Base-by-base conservation (phyloP, 2,113 vertebrate species). In the Naja naja region DNA sequence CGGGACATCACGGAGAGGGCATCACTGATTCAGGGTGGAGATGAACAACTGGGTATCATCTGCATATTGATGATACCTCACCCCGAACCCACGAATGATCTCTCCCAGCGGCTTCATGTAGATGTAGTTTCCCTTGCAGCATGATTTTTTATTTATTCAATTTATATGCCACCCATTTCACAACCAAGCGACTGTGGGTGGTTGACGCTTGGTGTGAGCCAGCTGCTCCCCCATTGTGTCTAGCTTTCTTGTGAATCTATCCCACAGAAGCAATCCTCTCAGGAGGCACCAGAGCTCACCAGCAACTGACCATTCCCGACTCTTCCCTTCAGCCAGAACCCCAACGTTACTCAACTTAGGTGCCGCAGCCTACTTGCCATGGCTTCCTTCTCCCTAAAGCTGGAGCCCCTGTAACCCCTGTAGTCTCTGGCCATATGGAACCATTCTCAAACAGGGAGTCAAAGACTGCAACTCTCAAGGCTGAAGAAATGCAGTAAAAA, bases 201-300 rank as follows among this genome's bases (percentile, higher is more conserved):
- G 58, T 11, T 60, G 25, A 14, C 4, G 3, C 27, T 30, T 30
- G 60, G 27, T 10, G n/a, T 39, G 52, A 39, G 23, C 2, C 43
- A 12, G 39, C 88, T 25, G 10, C 22, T 56, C 6, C n/a, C 25
- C 9, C 53, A 34, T 12, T 11, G 18, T 4, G n/a, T 10, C 53
- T 9, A 23, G 20, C 8, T 54, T 89, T 6, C 56, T 47, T 8
- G 27, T 0, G 8, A 69, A 64, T 23, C 58, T 20, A n/a, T 12
- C 27, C 11, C 43, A 96, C 0, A 96, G 3, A 91, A 14, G 95
- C n/a, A 95, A 92, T 8, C 93, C 91, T 58, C 90, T 92, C 87
- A 96, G 0, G 2, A 90, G 53, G 60, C 47, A 69, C 86, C 89
- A 92, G 91, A 39, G 22, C 90, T 87, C n/a, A 95, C 25, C 5